These are phyloP conservation scores for Leucoraja ocellata DNA, from an alignment of 2,797 vertebrate genomes.

Conservation along the genomic window DNA sequence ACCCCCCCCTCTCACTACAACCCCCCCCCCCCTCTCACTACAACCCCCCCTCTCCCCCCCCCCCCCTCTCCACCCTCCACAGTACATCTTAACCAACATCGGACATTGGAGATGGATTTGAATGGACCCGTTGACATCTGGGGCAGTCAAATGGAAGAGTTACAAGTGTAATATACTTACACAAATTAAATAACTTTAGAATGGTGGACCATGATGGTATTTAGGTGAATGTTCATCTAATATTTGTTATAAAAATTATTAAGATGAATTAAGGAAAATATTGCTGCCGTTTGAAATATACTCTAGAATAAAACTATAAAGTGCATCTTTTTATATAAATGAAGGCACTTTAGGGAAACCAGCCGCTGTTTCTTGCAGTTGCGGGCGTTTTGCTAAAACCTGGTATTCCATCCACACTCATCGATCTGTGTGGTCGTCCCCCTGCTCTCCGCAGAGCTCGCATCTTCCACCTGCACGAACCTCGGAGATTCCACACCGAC, in stretches of 20 bases:
- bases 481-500: no score
- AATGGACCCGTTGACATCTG: not conserved
- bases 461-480: no score
- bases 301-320: constrained; percentile 12
- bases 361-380: not conserved
- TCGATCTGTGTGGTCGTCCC: no score
- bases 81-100: no score
- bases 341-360: constrained; percentile 18
- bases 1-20: no score
- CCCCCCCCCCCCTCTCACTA: no score
- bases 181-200: not conserved
- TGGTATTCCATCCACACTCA: no score
- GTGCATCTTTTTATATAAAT: not conserved
- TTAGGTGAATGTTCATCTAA: not conserved
- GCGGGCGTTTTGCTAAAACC: not conserved
- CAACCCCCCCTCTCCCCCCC: no score
- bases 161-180: not conserved
- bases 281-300: not conserved
- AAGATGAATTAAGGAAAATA: not conserved
- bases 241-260: constrained; percentile 29
- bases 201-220: not conserved
- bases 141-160: not conserved
- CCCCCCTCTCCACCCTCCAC: no score
- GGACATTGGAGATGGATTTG: not conserved
- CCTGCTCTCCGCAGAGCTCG: no score